phyloP scores from a whole-genome alignment of 2,888 invertebrate genomes.

The Caenorhabditis sulstoni region DNA sequence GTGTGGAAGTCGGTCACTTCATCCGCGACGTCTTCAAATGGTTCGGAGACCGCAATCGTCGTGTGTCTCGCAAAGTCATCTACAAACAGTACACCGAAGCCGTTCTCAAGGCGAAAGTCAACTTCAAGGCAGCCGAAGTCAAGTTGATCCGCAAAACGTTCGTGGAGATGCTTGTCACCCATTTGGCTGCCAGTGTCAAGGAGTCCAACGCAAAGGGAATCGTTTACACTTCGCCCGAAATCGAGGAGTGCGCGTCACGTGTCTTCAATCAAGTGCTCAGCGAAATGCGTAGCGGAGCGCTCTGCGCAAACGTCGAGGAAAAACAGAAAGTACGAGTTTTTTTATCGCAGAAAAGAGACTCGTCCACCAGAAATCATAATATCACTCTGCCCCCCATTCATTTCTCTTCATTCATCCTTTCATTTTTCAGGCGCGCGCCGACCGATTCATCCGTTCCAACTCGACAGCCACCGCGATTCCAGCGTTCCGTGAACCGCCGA shows the following conservation, averaged over 20 bases:
- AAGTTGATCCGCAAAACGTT: conserved; percentile 72
- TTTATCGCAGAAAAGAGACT: background rate
- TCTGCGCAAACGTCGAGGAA: conserved; percentile 71
- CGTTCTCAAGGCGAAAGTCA: conserved; percentile 65
- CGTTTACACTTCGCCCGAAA: conserved; percentile 37
- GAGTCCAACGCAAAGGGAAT: conserved; percentile 36
- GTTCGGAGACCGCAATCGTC: conserved; percentile 49
- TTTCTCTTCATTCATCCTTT: background rate
- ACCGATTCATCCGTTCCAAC: conserved; percentile 42
- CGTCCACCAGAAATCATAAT: background rate
- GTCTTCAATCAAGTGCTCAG: conserved; percentile 78
- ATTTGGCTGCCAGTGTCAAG: conserved; percentile 46
- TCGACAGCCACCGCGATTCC: conserved; percentile 36
- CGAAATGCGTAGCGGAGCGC: conserved; percentile 75
- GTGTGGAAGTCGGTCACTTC: conserved; percentile 61
- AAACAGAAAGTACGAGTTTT: conserved; percentile 36
- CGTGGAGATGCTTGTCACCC: conserved; percentile 60
- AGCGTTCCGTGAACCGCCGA: conserved; percentile 43
- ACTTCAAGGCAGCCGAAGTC: conserved; percentile 75
- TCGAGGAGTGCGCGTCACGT: conserved; percentile 69
- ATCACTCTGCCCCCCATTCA: background rate
- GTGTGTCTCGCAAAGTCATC: conserved; percentile 17
- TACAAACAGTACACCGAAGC: conserved; percentile 57
- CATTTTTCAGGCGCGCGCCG: conserved; percentile 40
- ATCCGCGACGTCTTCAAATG: conserved; percentile 64